A percentile compares a stretch with the other conserved stretches of the same genome.
These are phyloP conservation scores for Oxycera nigricornis DNA, from an alignment of 2,888 invertebrate species.

Conservation along the genomic window DNA sequence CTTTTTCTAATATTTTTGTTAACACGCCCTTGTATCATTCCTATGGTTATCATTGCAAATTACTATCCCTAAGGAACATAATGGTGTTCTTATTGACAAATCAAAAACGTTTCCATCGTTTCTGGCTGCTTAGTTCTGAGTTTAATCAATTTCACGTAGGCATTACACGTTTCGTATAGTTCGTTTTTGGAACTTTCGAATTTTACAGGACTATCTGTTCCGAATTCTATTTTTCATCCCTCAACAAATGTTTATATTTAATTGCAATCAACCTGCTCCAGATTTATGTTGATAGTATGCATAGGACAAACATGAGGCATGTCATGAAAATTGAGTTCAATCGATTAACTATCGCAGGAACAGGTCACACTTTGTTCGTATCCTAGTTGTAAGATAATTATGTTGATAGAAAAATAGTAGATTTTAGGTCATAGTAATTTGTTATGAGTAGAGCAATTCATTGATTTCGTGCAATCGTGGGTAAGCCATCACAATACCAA, in stretches of 20 bases:
- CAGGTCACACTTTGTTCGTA: neutral
- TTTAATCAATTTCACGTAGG: constrained; percentile 40
- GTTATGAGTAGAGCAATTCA: no score
- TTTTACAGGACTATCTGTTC: no score
- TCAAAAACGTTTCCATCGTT: constrained; percentile 35
- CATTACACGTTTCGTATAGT: no score
- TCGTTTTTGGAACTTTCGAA: no score
- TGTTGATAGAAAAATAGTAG: no score
- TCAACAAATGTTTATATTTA: neutral
- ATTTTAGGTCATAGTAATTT: no score
- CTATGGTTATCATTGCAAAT: neutral
- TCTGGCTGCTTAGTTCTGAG: neutral
- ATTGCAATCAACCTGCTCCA: neutral
- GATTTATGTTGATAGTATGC: neutral
- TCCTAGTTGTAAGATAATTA: no score
- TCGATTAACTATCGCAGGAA: neutral
- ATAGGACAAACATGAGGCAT: neutral
- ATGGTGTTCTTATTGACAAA: constrained; percentile 20
- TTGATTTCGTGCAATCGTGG: no score
- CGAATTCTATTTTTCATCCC: no score
- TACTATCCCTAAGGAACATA: constrained; percentile 11
- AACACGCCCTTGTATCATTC: no score
- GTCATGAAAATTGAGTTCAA: neutral
- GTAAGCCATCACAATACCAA: no score
- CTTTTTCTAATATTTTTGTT: no score